phyloP scores from a whole-genome alignment of 2,888 invertebrate genomes.

The Uropetala carovei region DNA sequence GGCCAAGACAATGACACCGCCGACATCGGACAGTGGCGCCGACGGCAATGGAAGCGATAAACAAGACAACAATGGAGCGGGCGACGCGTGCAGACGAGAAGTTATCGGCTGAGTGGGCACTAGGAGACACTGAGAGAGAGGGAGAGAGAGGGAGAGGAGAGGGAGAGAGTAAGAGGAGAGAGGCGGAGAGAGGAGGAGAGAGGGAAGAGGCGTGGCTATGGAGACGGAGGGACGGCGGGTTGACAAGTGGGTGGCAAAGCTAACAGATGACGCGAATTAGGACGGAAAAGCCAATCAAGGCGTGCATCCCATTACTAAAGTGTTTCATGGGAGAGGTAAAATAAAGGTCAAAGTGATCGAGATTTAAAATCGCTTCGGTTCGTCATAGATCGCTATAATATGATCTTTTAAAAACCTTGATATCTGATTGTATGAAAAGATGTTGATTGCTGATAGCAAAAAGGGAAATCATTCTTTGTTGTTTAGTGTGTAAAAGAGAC shows the following conservation, averaged over 20 bases:
- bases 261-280: conserved; percentile 52
- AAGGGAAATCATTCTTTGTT: too few species aligned
- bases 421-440: too few species aligned
- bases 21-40: conserved; percentile 33
- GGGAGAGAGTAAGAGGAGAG: not conserved
- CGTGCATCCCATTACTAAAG: not conserved
- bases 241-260: not conserved
- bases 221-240: not conserved
- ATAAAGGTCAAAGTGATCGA: too few species aligned
- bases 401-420: too few species aligned
- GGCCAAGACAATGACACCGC: conserved; percentile 50
- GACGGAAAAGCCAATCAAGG: conserved; percentile 51
- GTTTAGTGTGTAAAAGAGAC: too few species aligned
- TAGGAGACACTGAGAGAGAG: not conserved
- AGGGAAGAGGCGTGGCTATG: not conserved
- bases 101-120: conserved; percentile 36
- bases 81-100: conserved; percentile 22
- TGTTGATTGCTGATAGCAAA: too few species aligned
- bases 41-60: conserved; percentile 15
- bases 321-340: not conserved
- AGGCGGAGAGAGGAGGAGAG: not conserved
- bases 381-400: too few species aligned
- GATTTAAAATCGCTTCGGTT: too few species aligned
- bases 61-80: conserved; percentile 45
- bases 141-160: not conserved